Base-by-base conservation (phyloP, 2,797 vertebrate genomes). In the Chaetodon trifasciatus region DNA sequence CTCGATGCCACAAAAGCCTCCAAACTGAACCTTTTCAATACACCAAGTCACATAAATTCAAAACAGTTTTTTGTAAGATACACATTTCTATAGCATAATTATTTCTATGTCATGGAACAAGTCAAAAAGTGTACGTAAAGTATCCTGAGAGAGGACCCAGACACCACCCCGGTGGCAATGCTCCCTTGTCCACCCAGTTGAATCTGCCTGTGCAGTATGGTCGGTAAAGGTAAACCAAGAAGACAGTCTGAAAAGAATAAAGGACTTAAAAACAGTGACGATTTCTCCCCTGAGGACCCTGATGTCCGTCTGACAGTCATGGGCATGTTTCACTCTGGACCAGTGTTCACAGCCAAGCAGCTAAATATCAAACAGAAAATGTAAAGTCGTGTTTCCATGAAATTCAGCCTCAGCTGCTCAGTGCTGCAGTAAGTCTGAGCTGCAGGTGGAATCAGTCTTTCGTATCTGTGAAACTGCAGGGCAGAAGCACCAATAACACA, bases 381-480 rank as follows among this genome's bases (percentile, higher is more conserved):
- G 56, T 70, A 47, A 86, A 74, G 63, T 67, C 16, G 23, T 11
- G 46, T 76, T 70, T 66, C 53, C n/a, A 10, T 75, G 57, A 83
- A 74, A 77, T 67, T 61, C 78, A 57, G 61, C 68, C 69, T 35
- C 78, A 85, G 78, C 71, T 82, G 83, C n/a, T 78, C 46, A 15
- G 52, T 17, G 72, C 69, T 49, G 76, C 84, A 66, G 76, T 64
- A 42, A 74, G 64, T 79, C 60, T 21, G 62, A 63, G 85, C 84
- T 83, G 85, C 89, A 88, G 90, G 86, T 91, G 86, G 88, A 90
- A 86, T 90, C 79, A 67, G 84, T 89, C 86, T 82, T 44, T 82
- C 3, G 80, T 83, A 56, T 85, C 73, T 64, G 76, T 79, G 81
- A 73, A 83, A 84, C 89, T 85, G 84, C 89, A 76, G 89, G 84